phyloP scores from a whole-genome alignment of 2,113 vertebrate species.

The Phrynocephalus versicolor region DNA sequence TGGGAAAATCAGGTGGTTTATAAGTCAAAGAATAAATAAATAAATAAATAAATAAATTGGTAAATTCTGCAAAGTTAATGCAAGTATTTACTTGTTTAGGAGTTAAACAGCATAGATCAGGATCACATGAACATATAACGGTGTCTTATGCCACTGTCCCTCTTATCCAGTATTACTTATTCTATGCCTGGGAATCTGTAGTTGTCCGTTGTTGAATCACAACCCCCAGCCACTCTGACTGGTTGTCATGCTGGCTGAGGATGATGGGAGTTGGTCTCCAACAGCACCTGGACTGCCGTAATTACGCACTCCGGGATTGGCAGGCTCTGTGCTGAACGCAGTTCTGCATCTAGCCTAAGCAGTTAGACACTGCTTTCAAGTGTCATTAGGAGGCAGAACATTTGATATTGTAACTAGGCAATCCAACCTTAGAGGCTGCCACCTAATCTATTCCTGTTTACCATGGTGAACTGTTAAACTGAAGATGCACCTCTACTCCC shows the following conservation, averaged over 20 bases:
- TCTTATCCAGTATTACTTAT: neutral
- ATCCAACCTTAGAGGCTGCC: neutral
- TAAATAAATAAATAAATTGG: no score
- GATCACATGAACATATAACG: neutral
- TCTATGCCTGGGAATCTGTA: neutral
- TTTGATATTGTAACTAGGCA: neutral
- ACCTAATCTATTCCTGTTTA: neutral
- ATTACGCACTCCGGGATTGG: neutral
- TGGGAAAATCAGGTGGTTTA: no score
- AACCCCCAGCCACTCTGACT: neutral
- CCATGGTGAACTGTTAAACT: neutral
- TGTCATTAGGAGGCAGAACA: neutral
- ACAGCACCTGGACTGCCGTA: neutral
- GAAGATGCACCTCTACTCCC: neutral
- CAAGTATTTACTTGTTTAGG: no score
- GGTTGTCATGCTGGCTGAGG: neutral
- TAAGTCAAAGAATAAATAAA: no score
- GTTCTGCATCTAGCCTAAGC: neutral
- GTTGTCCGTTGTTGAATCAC: neutral
- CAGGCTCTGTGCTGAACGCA: neutral
- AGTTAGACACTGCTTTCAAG: neutral
- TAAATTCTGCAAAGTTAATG: neutral
- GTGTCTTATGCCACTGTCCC: neutral
- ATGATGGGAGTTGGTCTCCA: neutral
- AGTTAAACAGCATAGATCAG: neutral